Percentiles rank a stretch among this genome's conserved stretches.
These are phyloP conservation scores for Nycticorax nycticorax DNA, from an alignment of 2,113 vertebrate species.

Conservation along the genomic window DNA sequence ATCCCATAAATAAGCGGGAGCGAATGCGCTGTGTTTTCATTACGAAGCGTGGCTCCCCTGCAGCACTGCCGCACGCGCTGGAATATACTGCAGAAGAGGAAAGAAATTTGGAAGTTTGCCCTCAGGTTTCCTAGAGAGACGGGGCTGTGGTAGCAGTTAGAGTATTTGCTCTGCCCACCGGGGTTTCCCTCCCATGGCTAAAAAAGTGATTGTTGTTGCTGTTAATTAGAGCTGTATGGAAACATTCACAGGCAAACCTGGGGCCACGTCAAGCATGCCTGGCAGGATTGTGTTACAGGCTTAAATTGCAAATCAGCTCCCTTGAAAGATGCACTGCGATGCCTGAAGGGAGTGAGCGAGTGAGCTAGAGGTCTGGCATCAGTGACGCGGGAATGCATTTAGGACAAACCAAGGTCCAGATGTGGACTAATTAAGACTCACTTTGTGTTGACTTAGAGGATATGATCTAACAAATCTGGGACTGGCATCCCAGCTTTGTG, in stretches of 20 bases:
- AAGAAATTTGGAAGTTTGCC: background rate
- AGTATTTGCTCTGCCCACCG: background rate
- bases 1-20: background rate
- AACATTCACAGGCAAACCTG: background rate
- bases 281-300: background rate
- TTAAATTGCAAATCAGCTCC: background rate
- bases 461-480: background rate
- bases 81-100: background rate
- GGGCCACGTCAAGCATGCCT: background rate
- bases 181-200: background rate
- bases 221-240: background rate
- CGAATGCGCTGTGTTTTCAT: background rate
- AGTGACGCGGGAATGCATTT: accelerated
- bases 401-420: background rate
- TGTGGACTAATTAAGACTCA: background rate
- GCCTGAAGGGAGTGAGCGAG: background rate
- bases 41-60: background rate
- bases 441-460: background rate
- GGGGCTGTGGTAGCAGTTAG: background rate
- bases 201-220: background rate
- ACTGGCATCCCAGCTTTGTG: background rate
- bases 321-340: background rate
- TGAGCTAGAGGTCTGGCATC: background rate
- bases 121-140: background rate
- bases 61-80: background rate